phyloP scores from a whole-genome alignment of 2,113 vertebrate species.

The Catagonus wagneri region DNA sequence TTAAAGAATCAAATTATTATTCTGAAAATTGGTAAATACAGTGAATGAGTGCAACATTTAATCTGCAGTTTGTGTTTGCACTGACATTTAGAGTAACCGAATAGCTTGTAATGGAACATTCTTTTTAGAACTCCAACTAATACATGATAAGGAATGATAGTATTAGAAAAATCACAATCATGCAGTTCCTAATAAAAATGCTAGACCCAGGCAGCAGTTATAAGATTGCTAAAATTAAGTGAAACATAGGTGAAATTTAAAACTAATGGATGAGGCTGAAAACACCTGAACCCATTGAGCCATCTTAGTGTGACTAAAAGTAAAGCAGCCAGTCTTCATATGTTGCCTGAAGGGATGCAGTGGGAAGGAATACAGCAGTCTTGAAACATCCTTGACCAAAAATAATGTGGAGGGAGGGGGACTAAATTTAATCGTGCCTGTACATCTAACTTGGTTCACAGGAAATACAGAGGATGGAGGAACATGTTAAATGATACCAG shows the following conservation, averaged over 20 bases:
- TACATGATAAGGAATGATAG: neutral
- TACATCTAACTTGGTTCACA: neutral
- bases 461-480: neutral
- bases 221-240: neutral
- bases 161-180: neutral
- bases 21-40: conserved; percentile 32
- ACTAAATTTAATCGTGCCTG: neutral
- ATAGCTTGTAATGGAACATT: neutral
- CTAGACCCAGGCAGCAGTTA: neutral
- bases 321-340: neutral
- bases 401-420: neutral
- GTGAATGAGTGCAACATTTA: conserved; percentile 16
- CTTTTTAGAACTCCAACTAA: neutral
- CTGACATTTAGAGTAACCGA: neutral
- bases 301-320: conserved; percentile 5
- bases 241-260: conserved; percentile 37
- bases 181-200: neutral
- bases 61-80: neutral
- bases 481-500: neutral
- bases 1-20: neutral
- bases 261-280: conserved; percentile 8
- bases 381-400: neutral
- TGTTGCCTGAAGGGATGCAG: neutral
- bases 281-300: neutral
- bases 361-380: neutral